Conservation (phyloP, 2,797 vertebrate genomes). For the Anomalospiza imberbis region DNA sequence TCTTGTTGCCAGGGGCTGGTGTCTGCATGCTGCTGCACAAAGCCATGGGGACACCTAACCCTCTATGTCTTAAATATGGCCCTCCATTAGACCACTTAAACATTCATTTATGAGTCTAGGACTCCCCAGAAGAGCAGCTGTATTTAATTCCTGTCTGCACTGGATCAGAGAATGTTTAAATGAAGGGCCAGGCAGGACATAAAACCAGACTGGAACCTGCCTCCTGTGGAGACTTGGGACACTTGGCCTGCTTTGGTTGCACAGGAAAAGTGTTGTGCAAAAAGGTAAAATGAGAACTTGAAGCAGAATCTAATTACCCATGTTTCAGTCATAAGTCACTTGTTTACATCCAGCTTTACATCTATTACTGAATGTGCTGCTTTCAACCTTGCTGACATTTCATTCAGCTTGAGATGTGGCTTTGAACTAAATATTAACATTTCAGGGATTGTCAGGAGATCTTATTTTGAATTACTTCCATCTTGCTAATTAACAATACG, state of each 20-base stretch:
- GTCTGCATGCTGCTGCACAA: background rate
- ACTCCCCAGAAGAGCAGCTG: slow-evolving; percentile 3
- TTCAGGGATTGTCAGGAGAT: background rate
- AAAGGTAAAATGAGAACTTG: background rate
- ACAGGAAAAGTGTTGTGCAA: background rate
- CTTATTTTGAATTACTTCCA: background rate
- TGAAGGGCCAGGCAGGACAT: background rate
- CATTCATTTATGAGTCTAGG: background rate
- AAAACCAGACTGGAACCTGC: background rate
- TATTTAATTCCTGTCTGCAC: background rate
- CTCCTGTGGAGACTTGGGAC: background rate
- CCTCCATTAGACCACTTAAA: background rate
- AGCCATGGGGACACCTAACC: background rate
- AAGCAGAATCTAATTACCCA: background rate
- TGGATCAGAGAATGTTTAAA: background rate
- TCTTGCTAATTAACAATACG: background rate
- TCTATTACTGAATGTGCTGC: background rate
- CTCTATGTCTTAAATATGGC: background rate
- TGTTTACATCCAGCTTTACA: background rate
- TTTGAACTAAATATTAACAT: background rate
- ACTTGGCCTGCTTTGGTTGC: background rate
- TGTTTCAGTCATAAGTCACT: background rate
- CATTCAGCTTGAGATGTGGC: background rate
- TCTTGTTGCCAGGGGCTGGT: background rate
- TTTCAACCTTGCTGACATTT: background rate